phyloP scores from a whole-genome alignment of 2,888 invertebrate species.

The Pteria penguin region DNA sequence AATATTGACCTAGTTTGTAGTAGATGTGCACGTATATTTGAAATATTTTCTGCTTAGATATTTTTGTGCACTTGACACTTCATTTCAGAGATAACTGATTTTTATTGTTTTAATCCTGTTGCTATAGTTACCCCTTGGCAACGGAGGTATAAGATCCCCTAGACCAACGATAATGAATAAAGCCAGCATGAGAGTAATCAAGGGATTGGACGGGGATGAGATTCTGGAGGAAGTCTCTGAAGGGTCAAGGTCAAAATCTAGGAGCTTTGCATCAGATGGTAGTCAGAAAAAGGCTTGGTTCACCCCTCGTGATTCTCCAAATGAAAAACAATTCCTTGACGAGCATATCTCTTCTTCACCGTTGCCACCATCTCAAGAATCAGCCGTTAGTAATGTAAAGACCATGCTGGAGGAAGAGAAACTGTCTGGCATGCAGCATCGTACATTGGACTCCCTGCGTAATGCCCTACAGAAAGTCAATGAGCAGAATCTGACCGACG shows the following conservation, averaged over 20 bases:
- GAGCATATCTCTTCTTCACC: constrained; percentile 15
- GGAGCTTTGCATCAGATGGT: not conserved
- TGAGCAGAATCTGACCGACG: constrained; percentile 48
- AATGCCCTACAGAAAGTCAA: constrained; percentile 49
- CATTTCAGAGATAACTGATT: too few species aligned
- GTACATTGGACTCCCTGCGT: constrained; percentile 49
- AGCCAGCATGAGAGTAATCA: not conserved
- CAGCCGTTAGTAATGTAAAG: constrained; percentile 56
- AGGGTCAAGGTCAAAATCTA: constrained; percentile 4
- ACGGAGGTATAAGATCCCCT: constrained; percentile 2
- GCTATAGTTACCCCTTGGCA: too few species aligned
- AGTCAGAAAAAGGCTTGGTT: constrained; percentile 31
- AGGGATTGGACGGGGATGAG: not conserved
- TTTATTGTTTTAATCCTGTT: too few species aligned
- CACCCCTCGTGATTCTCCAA: constrained; percentile 21
- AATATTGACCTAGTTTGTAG: too few species aligned
- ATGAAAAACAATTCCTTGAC: not conserved
- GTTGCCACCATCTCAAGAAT: constrained; percentile 50
- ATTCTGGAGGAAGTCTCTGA: constrained; percentile 35
- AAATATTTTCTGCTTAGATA: too few species aligned
- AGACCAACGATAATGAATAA: not conserved
- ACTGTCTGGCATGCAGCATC: constrained; percentile 53
- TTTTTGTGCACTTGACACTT: too few species aligned
- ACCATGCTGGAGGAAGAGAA: constrained; percentile 59
- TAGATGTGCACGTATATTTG: too few species aligned